A percentile compares a stretch with the other conserved stretches of the same genome.
phyloP scores from a whole-genome alignment of 2,113 vertebrate genomes.

The Silurus asotus region DNA sequence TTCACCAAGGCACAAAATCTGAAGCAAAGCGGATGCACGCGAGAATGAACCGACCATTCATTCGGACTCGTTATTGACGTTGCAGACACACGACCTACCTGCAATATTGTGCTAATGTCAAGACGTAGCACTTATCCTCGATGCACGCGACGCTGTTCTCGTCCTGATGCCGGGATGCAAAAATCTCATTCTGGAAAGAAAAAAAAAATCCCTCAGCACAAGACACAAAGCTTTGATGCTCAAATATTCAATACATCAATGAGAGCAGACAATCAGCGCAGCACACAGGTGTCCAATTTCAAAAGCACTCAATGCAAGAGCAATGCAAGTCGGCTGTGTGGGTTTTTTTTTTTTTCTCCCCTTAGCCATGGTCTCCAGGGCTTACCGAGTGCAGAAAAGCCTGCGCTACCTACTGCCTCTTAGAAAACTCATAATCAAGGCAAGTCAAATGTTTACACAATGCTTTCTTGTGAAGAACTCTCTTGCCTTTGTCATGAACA shows the following conservation, averaged over 20 bases:
- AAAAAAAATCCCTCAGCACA: constrained; percentile 29
- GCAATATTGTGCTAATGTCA: constrained; percentile 98
- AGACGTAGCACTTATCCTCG: constrained; percentile 97
- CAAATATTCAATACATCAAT: constrained; percentile 14
- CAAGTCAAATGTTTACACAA: constrained; percentile 52
- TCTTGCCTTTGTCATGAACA: neutral
- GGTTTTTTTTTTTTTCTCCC: neutral
- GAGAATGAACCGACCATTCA: neutral
- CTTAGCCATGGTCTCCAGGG: constrained; percentile 48
- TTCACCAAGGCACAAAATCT: constrained; percentile 99
- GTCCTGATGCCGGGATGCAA: constrained; percentile 97
- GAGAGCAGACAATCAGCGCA: constrained; percentile 14
- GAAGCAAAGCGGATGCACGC: constrained; percentile 36
- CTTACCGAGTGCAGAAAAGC: constrained; percentile 55
- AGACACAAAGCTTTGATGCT: constrained; percentile 29
- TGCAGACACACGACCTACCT: constrained; percentile 75
- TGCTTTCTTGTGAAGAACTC: neutral
- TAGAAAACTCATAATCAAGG: constrained; percentile 49
- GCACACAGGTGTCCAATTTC: constrained; percentile 29
- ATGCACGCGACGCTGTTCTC: constrained; percentile 99
- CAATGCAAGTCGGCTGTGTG: constrained; percentile 35
- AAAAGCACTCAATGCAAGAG: constrained; percentile 30
- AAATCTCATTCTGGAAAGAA: constrained; percentile 89
- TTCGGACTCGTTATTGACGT: neutral
- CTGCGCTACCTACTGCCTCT: constrained; percentile 46